Conservation (phyloP, 2,797 vertebrate genomes). For the Poecile montanus region DNA sequence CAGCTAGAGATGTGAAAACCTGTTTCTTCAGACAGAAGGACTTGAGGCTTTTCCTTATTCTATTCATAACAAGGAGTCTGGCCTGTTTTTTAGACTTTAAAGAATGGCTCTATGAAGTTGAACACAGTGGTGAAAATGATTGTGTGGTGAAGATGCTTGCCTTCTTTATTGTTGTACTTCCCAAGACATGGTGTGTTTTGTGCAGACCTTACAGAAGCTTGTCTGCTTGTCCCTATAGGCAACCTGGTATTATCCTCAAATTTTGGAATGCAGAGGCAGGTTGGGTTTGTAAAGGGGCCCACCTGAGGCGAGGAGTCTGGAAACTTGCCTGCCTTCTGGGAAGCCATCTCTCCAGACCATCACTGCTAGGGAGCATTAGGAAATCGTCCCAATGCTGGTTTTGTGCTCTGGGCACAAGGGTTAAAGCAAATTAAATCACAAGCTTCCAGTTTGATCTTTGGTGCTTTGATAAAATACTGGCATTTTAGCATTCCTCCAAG, state of each 20-base stretch:
- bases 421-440: background rate
- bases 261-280: background rate
- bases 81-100: background rate
- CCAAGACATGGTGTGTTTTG: background rate
- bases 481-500: background rate
- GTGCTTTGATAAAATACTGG: background rate
- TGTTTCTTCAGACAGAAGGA: slow-evolving; percentile 20
- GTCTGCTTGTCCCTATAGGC: background rate
- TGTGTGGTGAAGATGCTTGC: background rate
- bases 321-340: background rate
- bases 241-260: background rate
- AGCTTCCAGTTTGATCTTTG: background rate
- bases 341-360: background rate
- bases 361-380: background rate
- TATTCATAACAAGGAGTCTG: slow-evolving; percentile 3
- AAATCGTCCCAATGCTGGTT: background rate
- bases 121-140: background rate
- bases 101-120: background rate
- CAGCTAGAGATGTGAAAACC: background rate
- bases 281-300: background rate
- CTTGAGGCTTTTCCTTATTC: slow-evolving; percentile 36
- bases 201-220: background rate
- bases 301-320: background rate
- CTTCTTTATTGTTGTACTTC: background rate
- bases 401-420: background rate